Evolutionary conservation across 1,140 invertebrate species (phyloP).

Genomic region (Pseudoatta argentina): DNA sequence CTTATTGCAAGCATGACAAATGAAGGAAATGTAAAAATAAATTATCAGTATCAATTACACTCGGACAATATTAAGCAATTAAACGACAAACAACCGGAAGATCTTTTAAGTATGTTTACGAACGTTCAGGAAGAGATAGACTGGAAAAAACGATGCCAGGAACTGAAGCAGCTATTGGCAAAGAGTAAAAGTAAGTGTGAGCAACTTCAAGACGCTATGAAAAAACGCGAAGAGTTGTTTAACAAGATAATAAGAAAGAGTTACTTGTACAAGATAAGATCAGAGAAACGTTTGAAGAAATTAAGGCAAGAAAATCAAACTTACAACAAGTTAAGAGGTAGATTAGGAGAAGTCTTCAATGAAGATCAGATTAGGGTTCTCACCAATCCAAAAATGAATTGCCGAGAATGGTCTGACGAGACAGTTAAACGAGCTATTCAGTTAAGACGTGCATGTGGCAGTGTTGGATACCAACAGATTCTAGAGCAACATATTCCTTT

Average conservation of each 20-base stretch:
- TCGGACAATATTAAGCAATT: not conserved
- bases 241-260: constrained; percentile 19
- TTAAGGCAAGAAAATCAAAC: not conserved
- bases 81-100: not conserved
- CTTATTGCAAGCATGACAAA: not conserved
- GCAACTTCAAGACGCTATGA: not conserved
- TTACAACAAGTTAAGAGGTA: not conserved
- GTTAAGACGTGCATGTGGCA: not conserved
- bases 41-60: not conserved
- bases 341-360: not conserved
- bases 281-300: not conserved
- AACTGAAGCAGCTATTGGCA: not conserved
- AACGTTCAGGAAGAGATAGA: not conserved
- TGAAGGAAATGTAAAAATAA: not conserved
- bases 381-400: not conserved
- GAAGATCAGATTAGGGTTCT: constrained; percentile 14
- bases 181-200: not conserved
- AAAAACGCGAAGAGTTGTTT: constrained; percentile 9
- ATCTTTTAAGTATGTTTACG: not conserved
- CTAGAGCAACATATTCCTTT: constrained; percentile 6
- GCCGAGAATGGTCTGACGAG: not conserved
- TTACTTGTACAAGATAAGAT: not conserved
- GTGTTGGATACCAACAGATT: not conserved
- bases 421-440: constrained; percentile 3
- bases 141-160: not conserved